These are phyloP conservation scores for Armadillidium nasatum DNA, from an alignment of 1,140 invertebrate species.

Conservation along the genomic window DNA sequence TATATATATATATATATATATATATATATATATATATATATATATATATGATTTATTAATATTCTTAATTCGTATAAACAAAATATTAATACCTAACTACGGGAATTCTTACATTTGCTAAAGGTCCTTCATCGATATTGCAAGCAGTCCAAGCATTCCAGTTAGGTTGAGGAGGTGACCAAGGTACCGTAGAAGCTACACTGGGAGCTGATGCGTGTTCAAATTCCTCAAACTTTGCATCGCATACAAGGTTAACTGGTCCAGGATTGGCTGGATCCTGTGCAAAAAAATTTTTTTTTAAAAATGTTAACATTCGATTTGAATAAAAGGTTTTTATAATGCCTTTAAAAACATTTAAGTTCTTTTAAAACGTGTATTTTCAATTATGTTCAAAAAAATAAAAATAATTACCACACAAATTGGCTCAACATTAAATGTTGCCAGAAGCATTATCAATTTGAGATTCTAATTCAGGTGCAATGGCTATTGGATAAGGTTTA, in stretches of 20 bases:
- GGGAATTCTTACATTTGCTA: conserved; percentile 60
- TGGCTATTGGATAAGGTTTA: conserved; percentile 70
- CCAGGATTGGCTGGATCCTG: conserved; percentile 32
- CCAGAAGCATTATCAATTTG: conserved; percentile 63
- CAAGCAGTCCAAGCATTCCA: conserved; percentile 95
- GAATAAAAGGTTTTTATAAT: not conserved
- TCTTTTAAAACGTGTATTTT: not conserved
- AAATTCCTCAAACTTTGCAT: conserved; percentile 62
- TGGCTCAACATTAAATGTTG: conserved; percentile 58
- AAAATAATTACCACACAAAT: conserved; percentile 46
- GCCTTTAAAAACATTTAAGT: not conserved
- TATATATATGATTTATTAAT: too few relatives aligned
- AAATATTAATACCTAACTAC: too few relatives aligned
- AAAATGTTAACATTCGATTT: too few relatives aligned
- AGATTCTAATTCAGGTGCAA: conserved; percentile 63
- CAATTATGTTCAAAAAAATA: not conserved
- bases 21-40: too few relatives aligned
- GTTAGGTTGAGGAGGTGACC: conserved; percentile 89
- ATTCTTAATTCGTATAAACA: too few relatives aligned
- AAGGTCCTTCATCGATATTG: conserved; percentile 89
- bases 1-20: conserved; percentile 15
- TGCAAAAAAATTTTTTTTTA: not conserved
- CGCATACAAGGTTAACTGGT: conserved; percentile 56
- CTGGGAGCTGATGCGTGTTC: conserved; percentile 54
- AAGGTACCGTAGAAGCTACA: conserved; percentile 73